These are phyloP conservation scores for Drosophila nannoptera DNA, from an alignment of 1,140 invertebrate genomes.

Conservation along the genomic window DNA sequence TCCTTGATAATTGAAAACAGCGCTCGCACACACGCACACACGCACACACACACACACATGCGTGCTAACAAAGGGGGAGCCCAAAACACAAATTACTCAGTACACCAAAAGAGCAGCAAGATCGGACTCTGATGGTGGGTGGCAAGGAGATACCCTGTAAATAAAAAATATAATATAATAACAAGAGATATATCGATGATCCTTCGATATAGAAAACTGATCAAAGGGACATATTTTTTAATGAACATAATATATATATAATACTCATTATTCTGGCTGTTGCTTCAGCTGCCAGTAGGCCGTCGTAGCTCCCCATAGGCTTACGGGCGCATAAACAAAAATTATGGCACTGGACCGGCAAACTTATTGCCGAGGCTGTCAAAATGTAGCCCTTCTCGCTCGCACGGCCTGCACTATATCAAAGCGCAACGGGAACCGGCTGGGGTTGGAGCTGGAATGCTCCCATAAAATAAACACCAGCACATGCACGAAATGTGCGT, in stretches of 20 bases:
- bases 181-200: too few species aligned
- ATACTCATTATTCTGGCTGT: too few species aligned
- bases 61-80: slow-evolving; percentile 47
- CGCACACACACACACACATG: slow-evolving; percentile 4
- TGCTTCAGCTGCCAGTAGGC: too few species aligned
- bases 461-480: slow-evolving; percentile 42
- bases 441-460: slow-evolving; percentile 23
- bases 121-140: background rate
- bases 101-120: slow-evolving; percentile 39
- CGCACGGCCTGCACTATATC: slow-evolving; percentile 9
- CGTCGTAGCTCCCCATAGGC: background rate
- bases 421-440: slow-evolving; percentile 48
- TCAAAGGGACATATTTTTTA: too few species aligned
- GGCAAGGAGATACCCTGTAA: too few species aligned
- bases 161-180: too few species aligned
- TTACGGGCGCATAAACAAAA: slow-evolving; percentile 56
- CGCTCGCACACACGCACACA: slow-evolving; percentile 17
- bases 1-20: slow-evolving; percentile 72
- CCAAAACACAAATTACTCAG: slow-evolving; percentile 47
- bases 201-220: too few species aligned
- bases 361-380: slow-evolving; percentile 61
- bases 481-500: slow-evolving; percentile 69
- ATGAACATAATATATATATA: too few species aligned
- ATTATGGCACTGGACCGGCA: slow-evolving; percentile 76
- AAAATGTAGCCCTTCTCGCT: slow-evolving; percentile 7